Base-by-base conservation (phyloP, 2,888 invertebrate species). In the Lepidonotus clava region DNA sequence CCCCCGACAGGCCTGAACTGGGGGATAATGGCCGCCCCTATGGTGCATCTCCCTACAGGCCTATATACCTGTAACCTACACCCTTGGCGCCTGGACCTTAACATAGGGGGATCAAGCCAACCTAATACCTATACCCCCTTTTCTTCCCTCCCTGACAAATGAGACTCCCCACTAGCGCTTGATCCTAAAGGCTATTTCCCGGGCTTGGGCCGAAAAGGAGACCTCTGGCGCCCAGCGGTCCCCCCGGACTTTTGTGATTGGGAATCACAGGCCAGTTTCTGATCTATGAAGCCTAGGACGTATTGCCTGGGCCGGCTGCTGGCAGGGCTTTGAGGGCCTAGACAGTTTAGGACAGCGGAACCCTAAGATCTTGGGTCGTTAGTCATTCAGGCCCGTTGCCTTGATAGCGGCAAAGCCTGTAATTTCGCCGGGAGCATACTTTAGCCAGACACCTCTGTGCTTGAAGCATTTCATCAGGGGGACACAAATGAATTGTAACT, bases 351-450 rank as follows among this genome's bases (percentile, higher is more conserved):
- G 61, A 61, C 28, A 61, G 61, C n/a, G 61, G 61, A 8, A 32
- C 0, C 28, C 2, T 28, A 11, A 28, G 61, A 1, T 28, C 28
- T 61, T 24, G 28, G 11, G 46, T 11, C 61, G 61, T 61, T 24
- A 24, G 61, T 61, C 61, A 61, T 28, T 28, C 61, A 28, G 4
- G 61, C 61, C 28, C 24, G 24, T 11, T 32, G 5, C 5, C 1
- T 11, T 61, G 61, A 24, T 28, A 14, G 61, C 61, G 11, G 46
- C 6, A 6, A 32, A 61, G 61, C 61, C 61, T 61, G 61, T 61
- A 61, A 61, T 61, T 61, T 61, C 24, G 61, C 61, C 53, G 61
- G 11, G 61, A 61, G 28, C 61, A 61, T 61, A 61, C 61, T 61
- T 61, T 61, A 28, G 61, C 28, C 61, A 32, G 61, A 61, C 61